Evolutionary conservation across 35 echinoderm and acorn worm species (phyloP).

Genomic region (Apostichopus californicus): DNA sequence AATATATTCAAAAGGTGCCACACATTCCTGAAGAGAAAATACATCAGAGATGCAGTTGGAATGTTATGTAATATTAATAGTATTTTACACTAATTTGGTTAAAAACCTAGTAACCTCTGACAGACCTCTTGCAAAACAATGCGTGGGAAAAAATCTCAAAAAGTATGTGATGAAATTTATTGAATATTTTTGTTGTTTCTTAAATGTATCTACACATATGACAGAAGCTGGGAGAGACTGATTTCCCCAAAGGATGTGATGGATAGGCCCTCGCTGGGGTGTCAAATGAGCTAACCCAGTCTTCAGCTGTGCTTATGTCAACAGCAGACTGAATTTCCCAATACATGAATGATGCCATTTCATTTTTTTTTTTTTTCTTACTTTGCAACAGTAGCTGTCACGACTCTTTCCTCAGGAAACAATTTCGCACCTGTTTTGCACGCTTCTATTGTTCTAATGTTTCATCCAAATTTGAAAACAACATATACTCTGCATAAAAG

Average conservation of each 20-base stretch:
- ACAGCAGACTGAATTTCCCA: not conserved
- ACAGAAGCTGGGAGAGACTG: not conserved
- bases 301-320: not conserved
- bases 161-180: not conserved
- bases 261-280: not conserved
- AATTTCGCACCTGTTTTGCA: not conserved
- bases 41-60: too few relatives aligned
- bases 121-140: too few relatives aligned
- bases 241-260: not conserved
- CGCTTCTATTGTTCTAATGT: too few relatives aligned
- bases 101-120: too few relatives aligned
- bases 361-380: not conserved
- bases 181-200: not conserved
- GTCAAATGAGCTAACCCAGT: not conserved
- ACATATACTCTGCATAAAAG: too few relatives aligned
- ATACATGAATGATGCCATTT: not conserved
- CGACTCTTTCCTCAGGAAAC: not conserved
- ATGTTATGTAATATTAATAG: too few relatives aligned
- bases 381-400: not conserved
- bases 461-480: too few relatives aligned
- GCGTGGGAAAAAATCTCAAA: too few relatives aligned
- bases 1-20: too few relatives aligned
- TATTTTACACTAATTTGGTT: too few relatives aligned
- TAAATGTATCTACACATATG: not conserved
- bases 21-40: too few relatives aligned